phyloP scores from a whole-genome alignment of 2,113 vertebrate genomes.

The Amphiprion percula region DNA sequence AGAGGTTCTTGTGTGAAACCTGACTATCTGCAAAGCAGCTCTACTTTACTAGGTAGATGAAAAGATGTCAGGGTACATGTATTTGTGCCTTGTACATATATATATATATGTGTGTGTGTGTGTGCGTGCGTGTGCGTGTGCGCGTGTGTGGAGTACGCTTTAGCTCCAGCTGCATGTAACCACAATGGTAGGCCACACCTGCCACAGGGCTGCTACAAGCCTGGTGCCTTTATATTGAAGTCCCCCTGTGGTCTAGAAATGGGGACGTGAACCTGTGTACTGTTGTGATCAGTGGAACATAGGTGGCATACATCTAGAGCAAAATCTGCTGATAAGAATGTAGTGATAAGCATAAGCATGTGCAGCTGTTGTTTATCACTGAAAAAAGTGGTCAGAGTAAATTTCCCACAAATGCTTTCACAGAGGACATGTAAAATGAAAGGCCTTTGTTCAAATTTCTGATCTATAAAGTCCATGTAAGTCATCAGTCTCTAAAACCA shows the following conservation, averaged over 20 bases:
- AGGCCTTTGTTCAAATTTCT: neutral
- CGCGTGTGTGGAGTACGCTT: constrained; percentile 18
- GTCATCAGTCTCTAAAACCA: neutral
- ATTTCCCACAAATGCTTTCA: neutral
- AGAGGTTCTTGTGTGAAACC: neutral
- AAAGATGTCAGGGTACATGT: neutral
- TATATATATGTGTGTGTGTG: neutral
- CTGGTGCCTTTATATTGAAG: constrained; percentile 12
- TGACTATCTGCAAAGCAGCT: constrained; percentile 1
- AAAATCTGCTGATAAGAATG: constrained; percentile 8
- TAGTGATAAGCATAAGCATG: constrained; percentile 1
- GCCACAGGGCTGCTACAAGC: constrained; percentile 28
- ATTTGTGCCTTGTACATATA: neutral
- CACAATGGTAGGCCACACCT: constrained; percentile 67
- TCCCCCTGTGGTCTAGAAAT: constrained; percentile 33
- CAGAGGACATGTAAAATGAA: neutral
- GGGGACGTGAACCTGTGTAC: constrained; percentile 32
- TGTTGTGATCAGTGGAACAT: neutral
- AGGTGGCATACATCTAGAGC: neutral
- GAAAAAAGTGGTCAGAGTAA: neutral
- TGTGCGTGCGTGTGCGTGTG: neutral
- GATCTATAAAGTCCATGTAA: neutral
- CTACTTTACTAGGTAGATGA: neutral
- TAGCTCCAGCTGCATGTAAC: constrained; percentile 54
- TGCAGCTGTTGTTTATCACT: constrained; percentile 12